Evolutionary conservation across 2,888 invertebrate species (phyloP), one percentile per base, ranked within the genome.

Genomic region (Callimorpha dominula): DNA sequence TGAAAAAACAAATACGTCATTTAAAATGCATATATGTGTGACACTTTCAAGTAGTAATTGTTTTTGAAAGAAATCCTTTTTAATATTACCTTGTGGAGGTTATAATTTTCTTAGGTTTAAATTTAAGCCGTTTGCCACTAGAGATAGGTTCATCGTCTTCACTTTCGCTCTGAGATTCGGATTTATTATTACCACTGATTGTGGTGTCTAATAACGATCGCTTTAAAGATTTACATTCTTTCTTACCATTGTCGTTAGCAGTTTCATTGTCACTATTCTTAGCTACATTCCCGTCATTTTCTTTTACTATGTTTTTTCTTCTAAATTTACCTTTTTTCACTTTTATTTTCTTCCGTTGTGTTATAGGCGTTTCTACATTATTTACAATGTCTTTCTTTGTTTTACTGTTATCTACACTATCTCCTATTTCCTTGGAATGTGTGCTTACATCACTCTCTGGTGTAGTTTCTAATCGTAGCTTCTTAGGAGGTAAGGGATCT

Each of bases 91-190:
- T 93, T 72, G 92, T 88, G 66, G 90, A 89, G n/a, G 90, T 92
- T 31, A 90, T 89, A 60, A 94, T 92, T 87, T 94, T 95, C 86
- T 96, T 96, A 73, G 95, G 95, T 86, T 94, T 96, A 78, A 93
- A 93, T 89, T 96, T 96, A 62, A 94, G 88, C 65, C 95, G 88
- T 85, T 96, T 95, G 5, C 95, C 95, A 69, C 90, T 91, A 57
- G 91, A 87, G 40, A 91, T 87, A 11, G 92, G 91, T 80, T 95
- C 94, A n/a, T 94, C 91, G 40, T 90, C 93, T 72, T 96, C 94
- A 81, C 93, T 95, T 81, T 95, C 94, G 70, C 92, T 93, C 79
- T 95, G 95, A 90, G 95, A 96, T 91, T 96, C 95, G 62, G 93
- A 90, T 90, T 92, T 93, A 74, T 90, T 92, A 82, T 94, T 94